Evolutionary conservation across 2,888 invertebrate species (phyloP).

Genomic region (Thyatira batis): DNA sequence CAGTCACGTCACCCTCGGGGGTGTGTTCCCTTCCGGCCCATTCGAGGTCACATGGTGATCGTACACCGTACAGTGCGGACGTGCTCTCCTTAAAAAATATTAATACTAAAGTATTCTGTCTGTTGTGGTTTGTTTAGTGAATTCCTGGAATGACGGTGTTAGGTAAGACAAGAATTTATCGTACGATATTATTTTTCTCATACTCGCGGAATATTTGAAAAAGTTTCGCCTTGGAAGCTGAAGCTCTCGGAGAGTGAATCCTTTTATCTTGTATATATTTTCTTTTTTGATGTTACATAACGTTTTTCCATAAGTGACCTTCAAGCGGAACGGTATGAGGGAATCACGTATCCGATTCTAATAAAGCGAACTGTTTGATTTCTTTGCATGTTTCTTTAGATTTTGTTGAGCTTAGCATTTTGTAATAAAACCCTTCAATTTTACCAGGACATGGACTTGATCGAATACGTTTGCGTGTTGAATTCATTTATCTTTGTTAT

Average conservation of each 20-base stretch:
- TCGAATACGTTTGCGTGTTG: neutral
- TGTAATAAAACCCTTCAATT: neutral
- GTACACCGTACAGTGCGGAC: constrained; percentile 52
- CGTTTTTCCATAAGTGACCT: constrained; percentile 41
- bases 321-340: constrained; percentile 24
- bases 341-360: constrained; percentile 21
- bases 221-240: neutral
- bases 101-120: constrained; percentile 19
- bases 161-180: constrained; percentile 46
- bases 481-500: neutral
- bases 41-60: constrained; percentile 73
- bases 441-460: neutral
- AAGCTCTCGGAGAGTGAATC: neutral
- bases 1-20: constrained; percentile 59
- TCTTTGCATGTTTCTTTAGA: constrained; percentile 23
- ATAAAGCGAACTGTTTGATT: constrained; percentile 20
- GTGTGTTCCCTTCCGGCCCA: constrained; percentile 60
- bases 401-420: neutral
- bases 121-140: constrained; percentile 31
- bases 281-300: constrained; percentile 39
- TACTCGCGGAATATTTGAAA: neutral
- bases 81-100: constrained; percentile 40
- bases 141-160: constrained; percentile 62
- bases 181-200: neutral
- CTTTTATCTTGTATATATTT: constrained; percentile 16